phyloP scores from a whole-genome alignment of 2,797 vertebrate genomes.

The Carapus acus region DNA sequence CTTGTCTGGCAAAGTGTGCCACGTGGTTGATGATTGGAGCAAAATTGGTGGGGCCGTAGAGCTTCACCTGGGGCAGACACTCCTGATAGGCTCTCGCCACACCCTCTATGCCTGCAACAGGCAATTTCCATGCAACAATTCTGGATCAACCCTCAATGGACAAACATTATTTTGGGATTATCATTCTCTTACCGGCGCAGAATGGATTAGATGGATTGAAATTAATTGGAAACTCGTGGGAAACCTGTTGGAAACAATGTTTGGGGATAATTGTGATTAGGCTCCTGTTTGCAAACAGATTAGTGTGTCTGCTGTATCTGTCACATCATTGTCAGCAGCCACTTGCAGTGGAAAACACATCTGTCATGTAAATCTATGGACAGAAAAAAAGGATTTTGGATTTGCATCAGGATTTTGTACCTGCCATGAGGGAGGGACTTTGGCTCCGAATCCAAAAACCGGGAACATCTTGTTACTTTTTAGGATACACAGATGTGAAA shows the following conservation, averaged over 20 bases:
- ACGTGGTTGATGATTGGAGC: slow-evolving; percentile 89
- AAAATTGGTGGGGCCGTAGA: slow-evolving; percentile 95
- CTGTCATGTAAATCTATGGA: too few species aligned
- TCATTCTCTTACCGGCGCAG: slow-evolving; percentile 78
- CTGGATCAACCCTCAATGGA: neutral
- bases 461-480: slow-evolving; percentile 94
- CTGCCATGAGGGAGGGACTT: slow-evolving; percentile 85
- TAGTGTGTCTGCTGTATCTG: too few species aligned
- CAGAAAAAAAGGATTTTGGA: too few species aligned
- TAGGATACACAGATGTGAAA: slow-evolving; percentile 14
- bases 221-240: slow-evolving; percentile 92
- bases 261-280: too few species aligned
- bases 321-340: too few species aligned
- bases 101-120: slow-evolving; percentile 81
- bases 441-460: slow-evolving; percentile 94
- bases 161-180: neutral
- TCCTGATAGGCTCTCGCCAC: slow-evolving; percentile 81
- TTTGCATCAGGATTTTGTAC: slow-evolving; percentile 61
- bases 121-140: neutral
- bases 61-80: slow-evolving; percentile 85
- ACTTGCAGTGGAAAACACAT: too few species aligned
- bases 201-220: slow-evolving; percentile 87
- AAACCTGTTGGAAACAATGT: slow-evolving; percentile 73
- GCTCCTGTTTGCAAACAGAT: too few species aligned
- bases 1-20: slow-evolving; percentile 80